A percentile compares a stretch with the other conserved stretches of the same genome.
Conservation (phyloP, 2,888 invertebrate species). For the Aelia acuminata region DNA sequence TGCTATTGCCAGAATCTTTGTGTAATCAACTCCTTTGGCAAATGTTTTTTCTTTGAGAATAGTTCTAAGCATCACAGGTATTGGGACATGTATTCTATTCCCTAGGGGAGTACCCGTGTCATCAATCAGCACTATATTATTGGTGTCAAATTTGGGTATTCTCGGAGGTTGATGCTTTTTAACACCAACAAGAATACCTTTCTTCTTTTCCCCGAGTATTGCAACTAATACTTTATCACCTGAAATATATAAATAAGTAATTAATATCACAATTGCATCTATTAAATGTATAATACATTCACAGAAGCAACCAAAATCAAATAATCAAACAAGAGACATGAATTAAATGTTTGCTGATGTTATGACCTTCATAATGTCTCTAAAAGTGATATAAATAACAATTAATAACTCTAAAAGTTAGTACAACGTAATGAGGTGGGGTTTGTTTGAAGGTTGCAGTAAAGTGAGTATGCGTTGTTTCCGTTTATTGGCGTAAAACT, state of each 20-base stretch:
- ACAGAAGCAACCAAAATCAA: neutral
- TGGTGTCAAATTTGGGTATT: constrained; percentile 93
- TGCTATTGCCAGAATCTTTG: constrained; percentile 91
- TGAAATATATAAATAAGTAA: constrained; percentile 66
- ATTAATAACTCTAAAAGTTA: neutral
- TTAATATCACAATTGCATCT: neutral
- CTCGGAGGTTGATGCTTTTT: constrained; percentile 85
- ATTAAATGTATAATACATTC: neutral
- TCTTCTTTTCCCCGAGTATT: constrained; percentile 95
- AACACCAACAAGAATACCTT: constrained; percentile 90
- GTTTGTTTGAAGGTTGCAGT: too few species aligned
- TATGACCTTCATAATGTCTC: too few species aligned
- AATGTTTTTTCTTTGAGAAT: constrained; percentile 85
- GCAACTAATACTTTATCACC: constrained; percentile 94
- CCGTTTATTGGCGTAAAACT: too few species aligned
- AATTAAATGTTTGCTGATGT: too few species aligned
- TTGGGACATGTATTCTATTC: constrained; percentile 94
- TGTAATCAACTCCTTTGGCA: constrained; percentile 89
- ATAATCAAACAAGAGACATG: too few species aligned
- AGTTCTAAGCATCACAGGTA: constrained; percentile 90
- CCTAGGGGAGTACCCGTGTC: constrained; percentile 95
- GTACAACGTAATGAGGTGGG: too few species aligned
- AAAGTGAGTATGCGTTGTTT: too few species aligned
- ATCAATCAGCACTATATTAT: constrained; percentile 96
- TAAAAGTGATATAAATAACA: too few species aligned